Evolutionary conservation across 2,797 vertebrate species (phyloP).

Genomic region (Acanthis flammea): DNA sequence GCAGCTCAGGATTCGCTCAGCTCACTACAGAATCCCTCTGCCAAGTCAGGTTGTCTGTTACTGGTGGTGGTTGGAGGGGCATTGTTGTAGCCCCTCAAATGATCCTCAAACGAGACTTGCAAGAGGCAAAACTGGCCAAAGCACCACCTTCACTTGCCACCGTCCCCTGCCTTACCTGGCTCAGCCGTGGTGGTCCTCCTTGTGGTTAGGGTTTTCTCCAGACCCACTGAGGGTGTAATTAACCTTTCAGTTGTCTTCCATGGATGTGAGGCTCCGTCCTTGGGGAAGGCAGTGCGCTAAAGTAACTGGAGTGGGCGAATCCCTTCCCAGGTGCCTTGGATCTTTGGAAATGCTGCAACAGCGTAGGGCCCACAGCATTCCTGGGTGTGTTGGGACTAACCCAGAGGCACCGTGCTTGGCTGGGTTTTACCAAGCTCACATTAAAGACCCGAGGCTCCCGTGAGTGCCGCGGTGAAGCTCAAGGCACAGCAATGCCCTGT

Average conservation of each 20-base stretch:
- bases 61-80: background rate
- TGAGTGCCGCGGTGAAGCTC: rapidly evolving
- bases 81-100: background rate
- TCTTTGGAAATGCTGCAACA: background rate
- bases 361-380: background rate
- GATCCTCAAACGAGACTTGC: background rate
- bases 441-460: background rate
- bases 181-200: background rate
- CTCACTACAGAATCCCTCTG: background rate
- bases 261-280: background rate
- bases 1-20: rapidly evolving
- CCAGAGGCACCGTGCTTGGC: rapidly evolving
- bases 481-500: background rate
- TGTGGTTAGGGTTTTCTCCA: background rate
- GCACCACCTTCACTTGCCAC: background rate
- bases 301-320: background rate
- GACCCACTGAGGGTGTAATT: background rate
- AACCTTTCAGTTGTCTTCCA: background rate
- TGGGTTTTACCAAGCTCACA: background rate
- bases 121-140: background rate
- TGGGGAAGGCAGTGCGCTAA: rapidly evolving
- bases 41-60: rapidly evolving
- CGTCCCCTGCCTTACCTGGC: background rate
- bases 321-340: background rate
- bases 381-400: rapidly evolving